Evolutionary conservation across 2,113 vertebrate species (phyloP).

Genomic region (Scomber japonicus): DNA sequence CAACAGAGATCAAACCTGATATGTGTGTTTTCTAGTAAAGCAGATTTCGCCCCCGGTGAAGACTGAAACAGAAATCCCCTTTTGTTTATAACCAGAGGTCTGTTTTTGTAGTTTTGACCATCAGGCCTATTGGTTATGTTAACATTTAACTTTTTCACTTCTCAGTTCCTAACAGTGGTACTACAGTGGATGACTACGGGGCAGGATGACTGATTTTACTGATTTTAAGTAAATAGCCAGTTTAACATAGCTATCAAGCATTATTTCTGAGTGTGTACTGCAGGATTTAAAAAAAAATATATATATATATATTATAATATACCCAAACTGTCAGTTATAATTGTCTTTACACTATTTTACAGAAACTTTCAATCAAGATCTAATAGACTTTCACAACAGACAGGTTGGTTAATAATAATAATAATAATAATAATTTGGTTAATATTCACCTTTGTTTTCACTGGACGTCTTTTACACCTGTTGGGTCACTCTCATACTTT

Average conservation of each 20-base stretch:
- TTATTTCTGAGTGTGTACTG: no score
- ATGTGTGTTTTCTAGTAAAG: slow-evolving; percentile 59
- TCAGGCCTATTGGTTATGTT: not conserved
- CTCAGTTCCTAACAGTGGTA: not conserved
- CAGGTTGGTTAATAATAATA: not conserved
- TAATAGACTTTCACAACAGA: not conserved
- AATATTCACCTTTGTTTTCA: not conserved
- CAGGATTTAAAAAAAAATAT: not conserved
- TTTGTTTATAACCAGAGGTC: not conserved
- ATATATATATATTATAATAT: no score
- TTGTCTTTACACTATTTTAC: not conserved
- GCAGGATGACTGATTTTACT: not conserved
- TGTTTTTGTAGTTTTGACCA: slow-evolving; percentile 24
- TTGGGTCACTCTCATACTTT: not conserved
- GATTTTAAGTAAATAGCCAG: not conserved
- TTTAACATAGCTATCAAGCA: no score
- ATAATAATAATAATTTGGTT: no score
- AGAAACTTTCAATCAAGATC: not conserved
- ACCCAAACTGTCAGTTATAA: not conserved
- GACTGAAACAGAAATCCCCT: slow-evolving; percentile 1
- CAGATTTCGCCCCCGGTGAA: slow-evolving; percentile 20
- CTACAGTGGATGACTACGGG: not conserved
- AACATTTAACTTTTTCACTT: not conserved
- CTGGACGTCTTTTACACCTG: not conserved
- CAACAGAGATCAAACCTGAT: slow-evolving; percentile 63